Conservation (phyloP, 2,113 vertebrate genomes). For the Pycnonotus jocosus region DNA sequence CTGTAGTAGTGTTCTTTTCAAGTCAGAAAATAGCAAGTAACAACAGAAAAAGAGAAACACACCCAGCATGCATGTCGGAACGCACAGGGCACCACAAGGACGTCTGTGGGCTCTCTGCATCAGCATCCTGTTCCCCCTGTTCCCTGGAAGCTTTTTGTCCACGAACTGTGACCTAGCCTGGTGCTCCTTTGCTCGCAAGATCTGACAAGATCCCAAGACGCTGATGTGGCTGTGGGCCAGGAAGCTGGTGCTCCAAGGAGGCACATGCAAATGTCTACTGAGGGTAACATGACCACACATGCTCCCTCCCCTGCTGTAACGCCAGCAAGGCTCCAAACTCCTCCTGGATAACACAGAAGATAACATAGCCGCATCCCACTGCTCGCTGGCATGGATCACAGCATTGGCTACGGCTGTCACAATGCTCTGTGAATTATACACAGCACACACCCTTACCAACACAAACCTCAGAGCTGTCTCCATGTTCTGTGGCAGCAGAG, state of each 20-base stretch:
- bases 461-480: background rate
- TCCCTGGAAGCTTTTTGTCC: background rate
- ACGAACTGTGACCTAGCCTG: background rate
- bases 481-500: background rate
- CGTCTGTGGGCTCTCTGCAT: background rate
- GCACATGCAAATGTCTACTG: background rate
- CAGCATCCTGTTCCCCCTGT: background rate
- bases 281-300: background rate
- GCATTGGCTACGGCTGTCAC: background rate
- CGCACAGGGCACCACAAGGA: background rate
- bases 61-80: background rate
- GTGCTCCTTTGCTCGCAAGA: background rate
- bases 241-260: background rate
- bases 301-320: background rate
- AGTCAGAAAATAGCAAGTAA: background rate
- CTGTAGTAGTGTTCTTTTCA: background rate
- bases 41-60: background rate
- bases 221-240: background rate
- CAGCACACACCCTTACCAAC: background rate
- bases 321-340: background rate
- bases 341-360: background rate
- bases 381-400: background rate
- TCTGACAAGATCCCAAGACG: background rate
- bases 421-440: background rate
- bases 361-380: fast-evolving